These are phyloP conservation scores for Nemurella pictetii DNA, from an alignment of 2,888 invertebrate species.

Conservation along the genomic window DNA sequence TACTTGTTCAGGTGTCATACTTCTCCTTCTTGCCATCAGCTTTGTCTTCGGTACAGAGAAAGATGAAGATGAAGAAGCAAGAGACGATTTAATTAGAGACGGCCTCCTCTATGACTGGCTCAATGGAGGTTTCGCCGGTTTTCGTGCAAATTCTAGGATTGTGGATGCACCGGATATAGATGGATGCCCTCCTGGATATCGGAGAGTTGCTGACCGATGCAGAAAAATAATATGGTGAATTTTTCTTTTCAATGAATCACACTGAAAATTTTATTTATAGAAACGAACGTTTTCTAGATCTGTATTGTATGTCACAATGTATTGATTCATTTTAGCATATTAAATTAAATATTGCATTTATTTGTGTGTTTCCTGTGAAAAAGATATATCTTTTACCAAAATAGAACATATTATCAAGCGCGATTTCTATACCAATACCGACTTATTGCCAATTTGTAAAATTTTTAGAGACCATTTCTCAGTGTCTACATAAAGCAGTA, in stretches of 20 bases:
- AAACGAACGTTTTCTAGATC: no score
- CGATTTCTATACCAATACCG: no score
- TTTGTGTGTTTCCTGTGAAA: no score
- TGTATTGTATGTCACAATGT: no score
- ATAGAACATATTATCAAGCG: no score
- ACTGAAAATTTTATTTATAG: no score
- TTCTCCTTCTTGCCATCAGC: neutral
- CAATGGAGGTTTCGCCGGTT: neutral
- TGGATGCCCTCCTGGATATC: neutral
- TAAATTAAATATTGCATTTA: neutral
- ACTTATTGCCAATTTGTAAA: no score
- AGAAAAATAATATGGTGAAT: neutral
- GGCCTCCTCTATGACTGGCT: neutral
- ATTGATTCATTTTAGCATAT: no score
- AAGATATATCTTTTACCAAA: no score
- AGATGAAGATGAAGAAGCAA: neutral
- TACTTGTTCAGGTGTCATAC: neutral
- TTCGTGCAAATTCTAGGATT: neutral
- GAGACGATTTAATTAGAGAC: neutral
- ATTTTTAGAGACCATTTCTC: no score
- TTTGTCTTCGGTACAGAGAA: neutral
- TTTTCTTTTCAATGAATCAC: no score
- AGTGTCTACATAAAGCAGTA: no score
- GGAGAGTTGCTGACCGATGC: neutral
- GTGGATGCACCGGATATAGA: neutral